Conservation (phyloP, 1,140 invertebrate species). For the Amyelois transitella region DNA sequence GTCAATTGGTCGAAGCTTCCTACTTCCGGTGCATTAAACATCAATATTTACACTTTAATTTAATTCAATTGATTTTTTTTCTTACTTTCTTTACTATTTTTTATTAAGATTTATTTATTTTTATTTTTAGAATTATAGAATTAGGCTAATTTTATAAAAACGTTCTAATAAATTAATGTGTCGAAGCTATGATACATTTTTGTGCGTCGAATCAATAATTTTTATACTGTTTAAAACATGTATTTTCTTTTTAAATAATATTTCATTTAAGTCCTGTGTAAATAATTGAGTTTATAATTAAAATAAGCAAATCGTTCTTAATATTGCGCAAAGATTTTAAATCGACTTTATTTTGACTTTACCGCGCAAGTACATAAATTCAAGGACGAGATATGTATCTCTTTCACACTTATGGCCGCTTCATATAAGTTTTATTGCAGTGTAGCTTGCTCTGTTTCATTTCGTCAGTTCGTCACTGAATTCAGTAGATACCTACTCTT, state of each 20-base stretch:
- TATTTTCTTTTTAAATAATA: not conserved
- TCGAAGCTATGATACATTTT: no score
- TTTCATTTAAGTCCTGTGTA: not conserved
- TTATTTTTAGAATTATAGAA: not conserved
- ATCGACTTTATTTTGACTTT: conserved; percentile 55
- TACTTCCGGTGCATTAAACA: not conserved
- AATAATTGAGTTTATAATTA: not conserved
- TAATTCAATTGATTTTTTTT: not conserved
- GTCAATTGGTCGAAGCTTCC: no score
- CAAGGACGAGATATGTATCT: conserved; percentile 47
- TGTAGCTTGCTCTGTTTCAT: conserved; percentile 39
- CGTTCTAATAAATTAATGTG: no score
- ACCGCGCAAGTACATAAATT: conserved; percentile 61
- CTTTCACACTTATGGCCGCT: conserved; percentile 28
- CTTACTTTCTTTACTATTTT: not conserved
- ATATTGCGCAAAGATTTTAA: not conserved
- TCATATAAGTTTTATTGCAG: conserved; percentile 23
- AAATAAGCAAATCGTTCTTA: not conserved
- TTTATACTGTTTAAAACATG: not conserved
- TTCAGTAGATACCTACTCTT: conserved; percentile 37
- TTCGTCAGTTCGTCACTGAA: conserved; percentile 59
- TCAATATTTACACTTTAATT: not conserved
- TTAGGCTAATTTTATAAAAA: no score
- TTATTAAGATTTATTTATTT: not conserved
- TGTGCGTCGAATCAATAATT: no score